A percentile compares a stretch with the other conserved stretches of the same genome.
These are phyloP conservation scores for Oreochromis grahami DNA, from an alignment of 2,797 vertebrate species.

Conservation along the genomic window DNA sequence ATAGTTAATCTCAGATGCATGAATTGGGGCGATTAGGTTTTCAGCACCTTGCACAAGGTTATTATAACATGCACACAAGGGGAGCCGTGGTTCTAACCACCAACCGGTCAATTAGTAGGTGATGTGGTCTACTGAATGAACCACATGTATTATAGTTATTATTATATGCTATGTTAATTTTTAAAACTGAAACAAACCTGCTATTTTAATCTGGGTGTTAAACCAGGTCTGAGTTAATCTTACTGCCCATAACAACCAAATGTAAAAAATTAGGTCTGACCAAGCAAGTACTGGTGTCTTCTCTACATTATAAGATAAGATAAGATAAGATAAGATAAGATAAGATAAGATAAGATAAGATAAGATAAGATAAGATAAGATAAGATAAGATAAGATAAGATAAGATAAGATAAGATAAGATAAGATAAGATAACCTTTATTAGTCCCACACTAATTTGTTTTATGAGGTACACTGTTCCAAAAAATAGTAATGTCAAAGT, in stretches of 20 bases:
- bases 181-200: background rate
- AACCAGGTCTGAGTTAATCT: background rate
- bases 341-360: no score
- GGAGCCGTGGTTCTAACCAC: background rate
- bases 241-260: background rate
- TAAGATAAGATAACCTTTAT: no score
- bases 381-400: no score
- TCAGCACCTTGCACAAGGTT: background rate
- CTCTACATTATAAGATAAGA: no score
- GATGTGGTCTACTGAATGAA: background rate
- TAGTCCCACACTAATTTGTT: no score
- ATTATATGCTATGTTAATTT: background rate
- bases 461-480: background rate
- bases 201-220: rapidly evolving
- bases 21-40: background rate
- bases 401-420: no score
- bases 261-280: rapidly evolving
- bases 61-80: background rate
- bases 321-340: no score
- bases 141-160: background rate
- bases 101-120: background rate
- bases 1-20: background rate
- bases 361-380: no score
- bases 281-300: background rate
- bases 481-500: no score